Conservation (phyloP, 2,888 invertebrate genomes). For the Chirona hameri region DNA sequence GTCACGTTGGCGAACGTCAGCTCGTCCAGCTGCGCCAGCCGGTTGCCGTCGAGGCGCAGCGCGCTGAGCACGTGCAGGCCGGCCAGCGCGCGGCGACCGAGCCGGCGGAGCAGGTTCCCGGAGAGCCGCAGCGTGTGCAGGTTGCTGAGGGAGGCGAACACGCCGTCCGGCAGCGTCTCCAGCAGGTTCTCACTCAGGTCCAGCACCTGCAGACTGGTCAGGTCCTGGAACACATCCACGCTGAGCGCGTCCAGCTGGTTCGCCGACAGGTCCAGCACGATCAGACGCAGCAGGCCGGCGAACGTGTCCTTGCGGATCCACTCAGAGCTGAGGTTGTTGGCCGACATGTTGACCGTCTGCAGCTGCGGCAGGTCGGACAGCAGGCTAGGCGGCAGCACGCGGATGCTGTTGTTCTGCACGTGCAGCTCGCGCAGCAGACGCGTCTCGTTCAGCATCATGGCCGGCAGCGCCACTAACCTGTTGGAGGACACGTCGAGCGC, state of each 20-base stretch:
- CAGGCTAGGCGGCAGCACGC: constrained; percentile 75
- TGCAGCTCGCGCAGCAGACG: constrained; percentile 71
- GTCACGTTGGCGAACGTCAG: constrained; percentile 88
- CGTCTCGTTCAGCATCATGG: constrained; percentile 64
- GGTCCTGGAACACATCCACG: constrained; percentile 75
- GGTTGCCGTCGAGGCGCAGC: constrained; percentile 80
- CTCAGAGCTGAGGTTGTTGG: constrained; percentile 77
- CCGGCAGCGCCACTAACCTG: constrained; percentile 72
- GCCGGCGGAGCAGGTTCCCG: constrained; percentile 75
- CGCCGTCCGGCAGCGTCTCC: constrained; percentile 77
- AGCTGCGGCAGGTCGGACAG: constrained; percentile 80
- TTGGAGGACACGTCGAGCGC: constrained; percentile 84
- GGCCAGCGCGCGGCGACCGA: constrained; percentile 81
- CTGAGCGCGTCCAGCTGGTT: constrained; percentile 76
- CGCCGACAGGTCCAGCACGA: constrained; percentile 77
- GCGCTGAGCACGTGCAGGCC: constrained; percentile 81
- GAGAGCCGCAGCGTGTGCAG: constrained; percentile 82
- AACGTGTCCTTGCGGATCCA: constrained; percentile 81
- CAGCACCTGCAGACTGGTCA: constrained; percentile 79
- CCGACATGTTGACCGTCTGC: constrained; percentile 75
- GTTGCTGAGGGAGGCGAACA: constrained; percentile 87
- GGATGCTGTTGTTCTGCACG: constrained; percentile 85
- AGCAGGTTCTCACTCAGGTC: constrained; percentile 80
- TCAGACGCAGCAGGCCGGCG: constrained; percentile 79
- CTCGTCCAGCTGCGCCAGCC: constrained; percentile 74